Base-by-base conservation (phyloP, 1,140 invertebrate genomes). In the Eupeodes corollae region DNA sequence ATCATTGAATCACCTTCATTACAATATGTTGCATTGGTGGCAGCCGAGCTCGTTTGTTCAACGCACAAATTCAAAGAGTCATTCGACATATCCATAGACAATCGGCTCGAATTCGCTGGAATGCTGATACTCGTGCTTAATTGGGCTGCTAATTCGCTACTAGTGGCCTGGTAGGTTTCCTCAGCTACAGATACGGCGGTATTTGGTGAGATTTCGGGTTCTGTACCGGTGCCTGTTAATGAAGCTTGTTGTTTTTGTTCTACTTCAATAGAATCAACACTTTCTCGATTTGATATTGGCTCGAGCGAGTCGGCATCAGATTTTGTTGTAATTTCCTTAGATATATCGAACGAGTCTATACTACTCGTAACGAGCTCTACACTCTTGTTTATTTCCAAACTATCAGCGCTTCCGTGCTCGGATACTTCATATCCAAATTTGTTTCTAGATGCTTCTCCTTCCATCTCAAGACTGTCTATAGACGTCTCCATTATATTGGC, bases 1-100 rank as follows among this genome's bases (percentile, higher is more conserved):
- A 86, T 86, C 15, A 84, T 75, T 0, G 85, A 87, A 57, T 88
- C 84, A 1, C 81, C 83, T 65, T 87, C 84, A 57, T 83, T 84
- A 11, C 62, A 59, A 58, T 84, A 87, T n/a, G 84, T 87, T 14
- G 85, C 85, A 57, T 84, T 78, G 1, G 84, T 87, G 0, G 82
- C 84, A 13, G 83, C 82, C 2, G 84, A 86, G 56, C 82, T 85
- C 1, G 80, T 70, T 48, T 69, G 67, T 57, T 69, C 56, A 48
- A 65, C 49, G 44, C 54, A 58, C 8, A 61, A 42, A 30, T 67
- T 62, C 1, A 68, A 44, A 13, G 67, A 67, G 37, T 68, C 66
- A 15, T 55, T 56, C 10, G 67, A 68, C 19, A 57, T 48, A 46
- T 69, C 64, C 51, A 69, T 68, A 1, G 53, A 53, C 52, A 67